Evolutionary conservation across 1,140 invertebrate genomes (phyloP), one percentile per base, ranked within the genome.

Genomic region (Drosophila erecta): DNA sequence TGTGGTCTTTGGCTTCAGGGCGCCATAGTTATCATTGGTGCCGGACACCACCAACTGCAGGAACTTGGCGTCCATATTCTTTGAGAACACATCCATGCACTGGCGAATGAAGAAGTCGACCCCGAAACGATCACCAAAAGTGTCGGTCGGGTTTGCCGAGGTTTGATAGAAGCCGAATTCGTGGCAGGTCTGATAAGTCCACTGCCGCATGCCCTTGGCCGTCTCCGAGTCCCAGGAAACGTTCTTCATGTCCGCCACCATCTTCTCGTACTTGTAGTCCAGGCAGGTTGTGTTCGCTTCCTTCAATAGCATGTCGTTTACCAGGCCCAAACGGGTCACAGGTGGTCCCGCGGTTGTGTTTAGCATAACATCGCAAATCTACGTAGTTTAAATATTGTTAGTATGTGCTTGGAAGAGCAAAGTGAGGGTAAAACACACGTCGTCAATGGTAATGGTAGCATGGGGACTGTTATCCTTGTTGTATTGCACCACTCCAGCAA

Each of bases 141-240:
- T 94, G 78, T 96, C 94, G 1, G 94, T 93, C 27, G 94, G 93
- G 3, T 94, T 94, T 12, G 95, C 95, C 0, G 97, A 98, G 0
- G 97, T 97, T 93, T 99, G 97, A 92, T 96, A 99, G 89, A 97
- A 99, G 22, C 97, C 98, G 92, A 98, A 99, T 92, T 99, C 98
- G 15, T 96, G 97, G 91, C 98, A 99, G 0, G 97, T 98, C 92
- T 99, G 98, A 90, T 98, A 99, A n/a, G 94, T 96, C 98, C 98
- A 99, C 87, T 97, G 96, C 1, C 97, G 94, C 65, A 94, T 95
- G 91, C 95, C 95, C 92, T 95, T 94, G 3, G 94, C 92, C 50
- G 80, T 87, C 49, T 94, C 92, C 22, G 93, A 93, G n/a, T 93
- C 91, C 96, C 96, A 98, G 1, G 94, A 93, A n/a, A 93, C 92